Conservation (phyloP, 2,113 vertebrate species). For the Bujurquina vittata region DNA sequence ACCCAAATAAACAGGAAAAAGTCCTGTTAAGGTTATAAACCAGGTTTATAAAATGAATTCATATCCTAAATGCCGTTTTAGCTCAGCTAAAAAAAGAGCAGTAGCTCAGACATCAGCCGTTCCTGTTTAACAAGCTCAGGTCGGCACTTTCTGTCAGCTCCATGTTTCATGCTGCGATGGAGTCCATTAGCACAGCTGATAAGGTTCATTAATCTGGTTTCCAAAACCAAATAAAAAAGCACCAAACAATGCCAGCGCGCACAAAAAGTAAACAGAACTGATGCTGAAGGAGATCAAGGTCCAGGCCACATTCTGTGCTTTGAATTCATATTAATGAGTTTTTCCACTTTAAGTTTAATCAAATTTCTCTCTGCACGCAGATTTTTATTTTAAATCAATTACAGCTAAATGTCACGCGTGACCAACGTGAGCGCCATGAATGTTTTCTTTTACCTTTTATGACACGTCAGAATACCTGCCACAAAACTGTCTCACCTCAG, state of each 20-base stretch:
- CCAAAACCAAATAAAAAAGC: not conserved
- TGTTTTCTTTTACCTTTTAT: not conserved
- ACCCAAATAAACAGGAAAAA: too few relatives aligned
- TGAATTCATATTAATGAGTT: not conserved
- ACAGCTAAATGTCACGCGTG: not conserved
- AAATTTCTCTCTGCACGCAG: not conserved
- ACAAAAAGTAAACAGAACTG: not conserved
- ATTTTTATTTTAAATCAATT: not conserved
- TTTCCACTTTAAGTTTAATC: not conserved
- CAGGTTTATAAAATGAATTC: not conserved
- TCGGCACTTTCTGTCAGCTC: not conserved
- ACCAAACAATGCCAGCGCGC: not conserved
- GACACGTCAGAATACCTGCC: not conserved
- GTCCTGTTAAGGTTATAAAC: not conserved
- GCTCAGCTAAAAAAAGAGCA: too few relatives aligned
- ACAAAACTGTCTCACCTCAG: too few relatives aligned
- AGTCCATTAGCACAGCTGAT: slow-evolving; percentile 17
- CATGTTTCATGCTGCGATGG: slow-evolving; percentile 29
- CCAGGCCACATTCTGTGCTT: not conserved
- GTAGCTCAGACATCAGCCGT: not conserved
- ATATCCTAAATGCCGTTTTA: not conserved
- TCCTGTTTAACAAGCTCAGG: not conserved
- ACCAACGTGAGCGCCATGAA: too few relatives aligned
- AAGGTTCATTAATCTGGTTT: not conserved
- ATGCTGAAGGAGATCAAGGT: not conserved